A percentile compares a stretch with the other conserved stretches of the same genome.
Evolutionary conservation across 2,888 invertebrate genomes (phyloP).

Genomic region (Lasioglossum calceatum): DNA sequence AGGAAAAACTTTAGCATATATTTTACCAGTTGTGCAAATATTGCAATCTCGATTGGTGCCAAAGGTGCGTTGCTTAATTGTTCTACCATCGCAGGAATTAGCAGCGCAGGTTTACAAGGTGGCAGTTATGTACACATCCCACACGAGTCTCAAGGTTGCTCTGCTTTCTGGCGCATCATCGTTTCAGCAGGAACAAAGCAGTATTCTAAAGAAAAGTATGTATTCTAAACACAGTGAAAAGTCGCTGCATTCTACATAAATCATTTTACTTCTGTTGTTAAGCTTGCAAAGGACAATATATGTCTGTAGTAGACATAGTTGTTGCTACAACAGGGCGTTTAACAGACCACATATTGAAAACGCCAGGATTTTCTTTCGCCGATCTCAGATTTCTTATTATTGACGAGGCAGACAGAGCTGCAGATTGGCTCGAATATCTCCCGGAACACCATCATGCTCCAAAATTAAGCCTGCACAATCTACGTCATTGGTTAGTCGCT

Average conservation of each 20-base stretch:
- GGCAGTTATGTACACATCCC: conserved; percentile 89
- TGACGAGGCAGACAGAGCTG: conserved; percentile 98
- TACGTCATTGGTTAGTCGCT: conserved; percentile 67
- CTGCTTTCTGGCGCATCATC: conserved; percentile 89
- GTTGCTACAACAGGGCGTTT: conserved; percentile 97
- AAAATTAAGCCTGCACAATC: conserved; percentile 85
- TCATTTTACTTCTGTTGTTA: conserved; percentile 51
- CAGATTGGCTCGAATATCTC: conserved; percentile 93
- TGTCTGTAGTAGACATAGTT: conserved; percentile 91
- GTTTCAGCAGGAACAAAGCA: conserved; percentile 89
- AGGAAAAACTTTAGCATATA: conserved; percentile 96
- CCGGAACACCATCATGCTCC: conserved; percentile 83
- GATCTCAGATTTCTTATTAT: conserved; percentile 93
- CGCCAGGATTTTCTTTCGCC: conserved; percentile 91
- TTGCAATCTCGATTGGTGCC: conserved; percentile 87
- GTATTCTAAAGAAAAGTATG: conserved; percentile 85
- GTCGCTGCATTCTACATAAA: background rate
- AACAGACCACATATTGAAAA: conserved; percentile 95
- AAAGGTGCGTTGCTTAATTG: conserved; percentile 93
- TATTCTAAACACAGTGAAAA: conserved; percentile 1
- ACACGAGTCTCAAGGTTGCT: conserved; percentile 89
- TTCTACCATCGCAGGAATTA: conserved; percentile 96
- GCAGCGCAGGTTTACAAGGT: conserved; percentile 95
- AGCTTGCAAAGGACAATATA: conserved; percentile 79
- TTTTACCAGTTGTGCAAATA: conserved; percentile 93